Evolutionary conservation across 2,888 invertebrate species (phyloP), one percentile per base, ranked within the genome.

Genomic region (Rapana venosa): DNA sequence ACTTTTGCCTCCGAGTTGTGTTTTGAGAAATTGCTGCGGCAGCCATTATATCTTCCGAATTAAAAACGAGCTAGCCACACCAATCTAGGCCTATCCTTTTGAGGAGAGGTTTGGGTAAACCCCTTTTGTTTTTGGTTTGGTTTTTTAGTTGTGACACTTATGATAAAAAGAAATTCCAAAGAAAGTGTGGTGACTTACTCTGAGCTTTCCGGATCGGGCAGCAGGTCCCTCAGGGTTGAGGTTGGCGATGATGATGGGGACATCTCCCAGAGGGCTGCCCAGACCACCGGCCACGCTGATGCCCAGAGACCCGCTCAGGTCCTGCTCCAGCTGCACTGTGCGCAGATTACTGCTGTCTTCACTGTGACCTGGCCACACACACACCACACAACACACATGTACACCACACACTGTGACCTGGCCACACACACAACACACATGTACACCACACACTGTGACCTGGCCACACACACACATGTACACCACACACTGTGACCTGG

Each of bases 271-370:
- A n/a, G 95, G 94, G 87, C 95, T 95, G 66, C 94, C 94, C 4
- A 94, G 91, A 0, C 96, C 96, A 0, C 96, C 96, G 32, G 95
- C 95, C 58, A 96, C 94, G 88, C 96, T 95, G 89, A 96, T 93
- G 8, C 95, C 96, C 74, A 96, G 93, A 0, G 95, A 95, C 58
- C 95, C 95, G 26, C 92, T 90, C 17, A 92, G 92, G 91, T 96
- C 95, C 87, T 95, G 94, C 77, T 94, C 92, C 8, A 96, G 92
- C 87, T 95, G 94, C 5, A 96, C 95, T 13, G 92, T 92, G n/a
- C 95, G 90, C 47, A 95, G 93, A n/a, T 91, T 90, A 66, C 87
- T 92, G 13, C 90, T 77, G 36, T 95, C 95, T 88, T 95, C 95
- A 92, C 95, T 95, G 30, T 92, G 92, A 91, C 92, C 94, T 94